phyloP scores from a whole-genome alignment of 1,140 invertebrate species.

The Drosophila lacteicornis region DNA sequence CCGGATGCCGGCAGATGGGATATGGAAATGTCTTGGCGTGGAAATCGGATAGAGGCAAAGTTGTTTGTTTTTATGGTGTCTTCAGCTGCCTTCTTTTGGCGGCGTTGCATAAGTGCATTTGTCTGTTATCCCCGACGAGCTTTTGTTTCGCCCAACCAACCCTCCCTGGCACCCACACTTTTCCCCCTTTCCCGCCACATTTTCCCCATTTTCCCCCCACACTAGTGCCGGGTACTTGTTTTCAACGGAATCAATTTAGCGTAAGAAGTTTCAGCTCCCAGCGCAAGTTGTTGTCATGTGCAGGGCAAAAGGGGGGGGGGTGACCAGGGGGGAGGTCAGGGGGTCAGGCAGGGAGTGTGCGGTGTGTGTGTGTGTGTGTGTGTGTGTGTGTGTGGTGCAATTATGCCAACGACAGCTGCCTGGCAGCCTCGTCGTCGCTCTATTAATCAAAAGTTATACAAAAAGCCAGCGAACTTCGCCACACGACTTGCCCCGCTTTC shows the following conservation, averaged over 20 bases:
- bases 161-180: neutral
- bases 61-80: conserved; percentile 58
- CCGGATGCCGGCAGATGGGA: conserved; percentile 16
- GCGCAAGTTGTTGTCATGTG: conserved; percentile 66
- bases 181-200: neutral
- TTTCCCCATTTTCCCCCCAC: neutral
- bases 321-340: neutral
- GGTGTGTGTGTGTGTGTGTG: neutral
- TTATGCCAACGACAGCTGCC: conserved; percentile 68
- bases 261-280: conserved; percentile 68
- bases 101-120: conserved; percentile 79
- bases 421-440: conserved; percentile 55
- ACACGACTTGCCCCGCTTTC: conserved; percentile 37
- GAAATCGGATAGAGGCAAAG: conserved; percentile 47
- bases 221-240: conserved; percentile 54
- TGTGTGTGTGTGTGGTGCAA: conserved; percentile 62
- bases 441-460: conserved; percentile 83
- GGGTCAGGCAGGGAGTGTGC: neutral
- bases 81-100: conserved; percentile 37
- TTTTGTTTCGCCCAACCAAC: conserved; percentile 46
- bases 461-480: conserved; percentile 78
- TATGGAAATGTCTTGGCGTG: conserved; percentile 19
- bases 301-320: conserved; percentile 25
- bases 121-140: conserved; percentile 66
- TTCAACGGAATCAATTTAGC: conserved; percentile 81